Evolutionary conservation across 2,113 vertebrate genomes (phyloP).

Genomic region (Nesoenas mayeri): DNA sequence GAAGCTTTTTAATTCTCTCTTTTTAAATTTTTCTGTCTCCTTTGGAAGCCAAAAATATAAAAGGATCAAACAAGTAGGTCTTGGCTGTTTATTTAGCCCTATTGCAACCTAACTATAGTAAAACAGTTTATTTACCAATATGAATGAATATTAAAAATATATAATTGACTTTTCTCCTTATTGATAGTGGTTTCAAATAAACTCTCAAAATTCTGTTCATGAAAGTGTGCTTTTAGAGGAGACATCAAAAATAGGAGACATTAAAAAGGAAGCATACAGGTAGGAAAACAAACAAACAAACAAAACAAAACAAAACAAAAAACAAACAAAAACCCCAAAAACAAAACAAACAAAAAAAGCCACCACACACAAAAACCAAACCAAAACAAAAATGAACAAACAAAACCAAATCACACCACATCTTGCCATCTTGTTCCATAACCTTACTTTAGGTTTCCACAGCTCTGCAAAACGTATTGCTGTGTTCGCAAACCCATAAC

Average conservation of each 20-base stretch:
- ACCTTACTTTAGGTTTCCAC: not conserved
- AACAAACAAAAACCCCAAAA: too few species aligned
- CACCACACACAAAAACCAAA: too few species aligned
- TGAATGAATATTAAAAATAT: not conserved
- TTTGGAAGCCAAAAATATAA: not conserved
- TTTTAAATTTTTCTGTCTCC: not conserved
- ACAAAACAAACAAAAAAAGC: too few species aligned
- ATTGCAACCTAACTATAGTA: not conserved
- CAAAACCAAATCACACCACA: too few species aligned
- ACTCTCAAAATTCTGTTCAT: not conserved
- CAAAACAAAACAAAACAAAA: too few species aligned
- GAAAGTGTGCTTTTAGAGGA: not conserved
- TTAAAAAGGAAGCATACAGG: not conserved
- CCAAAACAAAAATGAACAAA: too few species aligned
- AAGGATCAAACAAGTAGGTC: not conserved
- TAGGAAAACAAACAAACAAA: not conserved
- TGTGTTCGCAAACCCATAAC: not conserved
- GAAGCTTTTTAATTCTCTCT: not conserved
- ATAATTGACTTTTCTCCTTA: not conserved
- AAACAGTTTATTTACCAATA: not conserved
- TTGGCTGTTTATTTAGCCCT: not conserved
- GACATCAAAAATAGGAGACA: not conserved
- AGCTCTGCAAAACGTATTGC: conserved; percentile 19
- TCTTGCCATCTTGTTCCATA: not conserved
- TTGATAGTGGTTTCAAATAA: not conserved